Evolutionary conservation across 2,113 vertebrate species (phyloP).

Genomic region (Mugil cephalus): DNA sequence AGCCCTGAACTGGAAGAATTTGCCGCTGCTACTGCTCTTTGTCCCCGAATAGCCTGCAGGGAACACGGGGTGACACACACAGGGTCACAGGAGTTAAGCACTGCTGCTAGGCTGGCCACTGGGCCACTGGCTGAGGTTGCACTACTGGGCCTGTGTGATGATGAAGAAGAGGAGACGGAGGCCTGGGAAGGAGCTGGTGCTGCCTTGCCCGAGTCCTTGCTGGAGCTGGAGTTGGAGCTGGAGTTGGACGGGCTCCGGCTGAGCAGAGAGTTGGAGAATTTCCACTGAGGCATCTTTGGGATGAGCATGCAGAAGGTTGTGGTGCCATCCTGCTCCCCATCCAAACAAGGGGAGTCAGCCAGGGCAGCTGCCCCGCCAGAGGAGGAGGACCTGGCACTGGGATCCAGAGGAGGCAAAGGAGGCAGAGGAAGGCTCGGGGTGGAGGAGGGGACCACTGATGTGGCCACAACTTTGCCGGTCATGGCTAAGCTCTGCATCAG

Average conservation of each 20-base stretch:
- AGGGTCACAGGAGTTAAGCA: slow-evolving; percentile 91
- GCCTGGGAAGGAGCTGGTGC: slow-evolving; percentile 57
- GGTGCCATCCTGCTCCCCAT: slow-evolving; percentile 88
- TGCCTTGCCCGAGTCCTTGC: slow-evolving; percentile 84
- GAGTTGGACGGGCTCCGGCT: slow-evolving; percentile 89
- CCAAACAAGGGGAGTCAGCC: slow-evolving; percentile 84
- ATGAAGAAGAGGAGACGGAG: slow-evolving; percentile 53
- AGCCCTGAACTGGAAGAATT: slow-evolving; percentile 59
- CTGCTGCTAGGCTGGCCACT: slow-evolving; percentile 87
- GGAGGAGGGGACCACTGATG: slow-evolving; percentile 82
- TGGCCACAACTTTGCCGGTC: slow-evolving; percentile 87
- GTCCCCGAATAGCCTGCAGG: slow-evolving; percentile 86
- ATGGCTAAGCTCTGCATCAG: slow-evolving; percentile 88
- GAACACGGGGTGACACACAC: slow-evolving; percentile 91
- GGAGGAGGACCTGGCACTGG: slow-evolving; percentile 70
- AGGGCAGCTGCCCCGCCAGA: slow-evolving; percentile 78
- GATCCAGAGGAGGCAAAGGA: slow-evolving; percentile 81
- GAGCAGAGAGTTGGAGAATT: slow-evolving; percentile 91
- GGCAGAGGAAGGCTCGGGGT: slow-evolving; percentile 78
- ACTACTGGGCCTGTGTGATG: slow-evolving; percentile 58
- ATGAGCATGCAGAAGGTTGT: slow-evolving; percentile 96
- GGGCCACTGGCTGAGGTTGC: slow-evolving; percentile 69
- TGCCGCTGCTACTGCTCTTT: slow-evolving; percentile 67
- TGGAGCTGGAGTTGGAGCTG: slow-evolving; percentile 84
- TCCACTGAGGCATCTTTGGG: slow-evolving; percentile 94